These are phyloP conservation scores for Agonopterix arenella DNA, from an alignment of 2,888 invertebrate genomes.

Conservation along the genomic window DNA sequence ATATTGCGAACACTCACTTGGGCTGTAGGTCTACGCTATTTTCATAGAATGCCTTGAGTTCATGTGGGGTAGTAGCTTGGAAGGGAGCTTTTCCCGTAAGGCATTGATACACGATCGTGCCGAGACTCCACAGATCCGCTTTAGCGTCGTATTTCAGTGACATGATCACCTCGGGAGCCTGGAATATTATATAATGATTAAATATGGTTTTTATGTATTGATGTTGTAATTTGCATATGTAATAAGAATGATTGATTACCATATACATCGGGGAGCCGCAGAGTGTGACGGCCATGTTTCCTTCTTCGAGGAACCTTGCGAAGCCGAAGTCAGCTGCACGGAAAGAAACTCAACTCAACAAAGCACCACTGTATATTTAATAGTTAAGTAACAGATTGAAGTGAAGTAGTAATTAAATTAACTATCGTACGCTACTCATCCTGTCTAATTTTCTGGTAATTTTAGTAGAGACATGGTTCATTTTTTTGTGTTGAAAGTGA, in stretches of 20 bases:
- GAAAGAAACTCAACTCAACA: slow-evolving; percentile 20
- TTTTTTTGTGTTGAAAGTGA: no score
- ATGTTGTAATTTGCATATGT: not conserved
- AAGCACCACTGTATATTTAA: slow-evolving; percentile 3
- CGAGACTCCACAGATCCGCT: slow-evolving; percentile 99
- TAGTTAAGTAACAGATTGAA: not conserved
- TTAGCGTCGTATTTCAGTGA: slow-evolving; percentile 98
- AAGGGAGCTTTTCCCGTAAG: slow-evolving; percentile 99
- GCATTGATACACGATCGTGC: slow-evolving; percentile 99
- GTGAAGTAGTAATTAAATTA: slow-evolving; percentile 3
- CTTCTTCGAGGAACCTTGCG: slow-evolving; percentile 98
- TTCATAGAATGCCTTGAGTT: slow-evolving; percentile 97
- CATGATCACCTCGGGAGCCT: slow-evolving; percentile 99
- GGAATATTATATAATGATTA: slow-evolving; percentile 14
- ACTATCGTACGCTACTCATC: not conserved
- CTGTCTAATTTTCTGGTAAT: not conserved
- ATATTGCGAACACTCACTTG: slow-evolving; percentile 78
- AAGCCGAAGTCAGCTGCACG: slow-evolving; percentile 98
- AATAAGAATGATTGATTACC: slow-evolving; percentile 75
- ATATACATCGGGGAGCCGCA: slow-evolving; percentile 99
- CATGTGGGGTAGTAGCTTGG: slow-evolving; percentile 98
- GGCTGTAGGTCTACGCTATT: slow-evolving; percentile 93
- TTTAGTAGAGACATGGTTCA: no score
- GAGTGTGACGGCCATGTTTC: slow-evolving; percentile 99
- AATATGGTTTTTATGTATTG: not conserved